Percentiles rank a stretch among this genome's conserved stretches.
Conservation (phyloP, 2,888 invertebrate species). For the Pseudoips prasinana region DNA sequence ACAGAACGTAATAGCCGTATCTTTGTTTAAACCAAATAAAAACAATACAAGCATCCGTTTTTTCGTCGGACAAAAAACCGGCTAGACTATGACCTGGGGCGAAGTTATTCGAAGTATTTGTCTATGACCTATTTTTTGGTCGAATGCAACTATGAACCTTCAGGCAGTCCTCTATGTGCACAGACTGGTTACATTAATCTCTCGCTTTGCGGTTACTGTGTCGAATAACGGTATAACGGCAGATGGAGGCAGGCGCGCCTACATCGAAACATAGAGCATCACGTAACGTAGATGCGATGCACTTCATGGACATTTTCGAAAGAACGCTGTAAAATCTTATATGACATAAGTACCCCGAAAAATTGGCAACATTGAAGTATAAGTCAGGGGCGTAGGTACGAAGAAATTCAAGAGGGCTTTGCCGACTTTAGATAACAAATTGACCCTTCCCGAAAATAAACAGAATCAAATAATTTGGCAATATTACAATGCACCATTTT, state of each 20-base stretch:
- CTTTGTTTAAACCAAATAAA: neutral
- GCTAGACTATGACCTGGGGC: neutral
- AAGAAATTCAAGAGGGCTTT: no score
- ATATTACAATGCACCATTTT: no score
- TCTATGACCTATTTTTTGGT: conserved; percentile 21
- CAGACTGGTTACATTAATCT: conserved; percentile 75
- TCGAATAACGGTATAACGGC: conserved; percentile 67
- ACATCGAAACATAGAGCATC: conserved; percentile 57
- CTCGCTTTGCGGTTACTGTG: conserved; percentile 72
- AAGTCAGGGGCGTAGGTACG: no score
- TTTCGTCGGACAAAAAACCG: neutral
- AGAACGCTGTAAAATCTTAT: no score
- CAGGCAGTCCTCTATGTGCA: conserved; percentile 41
- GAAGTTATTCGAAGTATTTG: conserved; percentile 1
- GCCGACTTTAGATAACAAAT: no score
- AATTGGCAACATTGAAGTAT: no score
- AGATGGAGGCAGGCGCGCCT: conserved; percentile 70
- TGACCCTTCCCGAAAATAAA: no score
- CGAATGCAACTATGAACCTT: conserved; percentile 25
- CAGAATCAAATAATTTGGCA: no score
- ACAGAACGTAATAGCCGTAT: conserved; percentile 3
- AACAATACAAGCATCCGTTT: no score
- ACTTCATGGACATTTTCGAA: conserved; percentile 6
- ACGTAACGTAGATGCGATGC: conserved; percentile 32
- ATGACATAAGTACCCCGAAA: no score